phyloP scores from a whole-genome alignment of 2,888 invertebrate species.

The Leptothorax acervorum region DNA sequence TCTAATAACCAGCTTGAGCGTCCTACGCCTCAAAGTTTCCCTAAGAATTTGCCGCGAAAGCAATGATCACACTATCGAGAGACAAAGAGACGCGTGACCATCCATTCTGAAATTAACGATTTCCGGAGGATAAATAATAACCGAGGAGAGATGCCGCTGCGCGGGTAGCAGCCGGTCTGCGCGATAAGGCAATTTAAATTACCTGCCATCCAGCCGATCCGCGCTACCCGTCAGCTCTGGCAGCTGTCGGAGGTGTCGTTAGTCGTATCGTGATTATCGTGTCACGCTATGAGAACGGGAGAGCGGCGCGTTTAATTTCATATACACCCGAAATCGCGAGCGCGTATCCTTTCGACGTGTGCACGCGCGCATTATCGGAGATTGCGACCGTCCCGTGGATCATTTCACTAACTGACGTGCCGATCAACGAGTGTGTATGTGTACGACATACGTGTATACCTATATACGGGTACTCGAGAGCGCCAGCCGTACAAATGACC shows the following conservation, averaged over 20 bases:
- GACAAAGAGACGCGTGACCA: neutral
- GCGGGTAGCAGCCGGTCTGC: constrained; percentile 19
- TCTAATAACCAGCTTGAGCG: neutral
- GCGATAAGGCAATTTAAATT: constrained; percentile 73
- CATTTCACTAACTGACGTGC: constrained; percentile 31
- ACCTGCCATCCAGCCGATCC: constrained; percentile 63
- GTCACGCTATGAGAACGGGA: constrained; percentile 45
- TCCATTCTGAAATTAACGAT: constrained; percentile 7
- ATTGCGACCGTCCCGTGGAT: neutral
- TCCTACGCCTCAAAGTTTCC: neutral
- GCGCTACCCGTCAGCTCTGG: constrained; percentile 46
- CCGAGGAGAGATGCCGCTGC: constrained; percentile 20
- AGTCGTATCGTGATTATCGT: constrained; percentile 67
- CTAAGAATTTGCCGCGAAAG: neutral
- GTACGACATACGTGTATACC: neutral
- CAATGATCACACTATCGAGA: neutral
- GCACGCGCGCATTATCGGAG: constrained; percentile 2
- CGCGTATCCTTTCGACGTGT: constrained; percentile 31
- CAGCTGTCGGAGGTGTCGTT: constrained; percentile 65
- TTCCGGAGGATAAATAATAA: constrained; percentile 56
- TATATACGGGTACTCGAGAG: neutral
- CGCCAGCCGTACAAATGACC: constrained; percentile 11
- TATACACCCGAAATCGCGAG: constrained; percentile 53
- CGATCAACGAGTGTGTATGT: constrained; percentile 1
- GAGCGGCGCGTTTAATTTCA: constrained; percentile 59